Conservation (phyloP, 2,888 invertebrate species). For the Acanthosepion lycidas region DNA sequence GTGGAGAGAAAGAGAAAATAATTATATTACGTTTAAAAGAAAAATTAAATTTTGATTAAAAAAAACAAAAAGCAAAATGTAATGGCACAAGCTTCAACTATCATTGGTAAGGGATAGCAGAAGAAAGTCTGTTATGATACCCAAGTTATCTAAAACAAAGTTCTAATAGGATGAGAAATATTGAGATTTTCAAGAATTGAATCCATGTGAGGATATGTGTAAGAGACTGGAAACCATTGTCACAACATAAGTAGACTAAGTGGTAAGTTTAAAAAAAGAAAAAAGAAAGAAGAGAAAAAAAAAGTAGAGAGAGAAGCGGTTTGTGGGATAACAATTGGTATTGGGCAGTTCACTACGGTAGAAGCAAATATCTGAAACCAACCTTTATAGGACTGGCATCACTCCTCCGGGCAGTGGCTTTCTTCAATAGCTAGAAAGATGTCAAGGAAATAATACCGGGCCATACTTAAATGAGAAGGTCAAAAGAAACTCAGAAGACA, state of each 20-base stretch:
- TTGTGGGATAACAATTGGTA: constrained; percentile 22
- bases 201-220: neutral
- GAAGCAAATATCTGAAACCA: constrained; percentile 35
- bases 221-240: constrained; percentile 24
- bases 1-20: too few species aligned
- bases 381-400: constrained; percentile 45
- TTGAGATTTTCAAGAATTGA: neutral
- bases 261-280: neutral
- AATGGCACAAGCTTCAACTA: neutral
- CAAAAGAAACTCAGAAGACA: neutral
- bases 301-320: neutral
- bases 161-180: neutral
- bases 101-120: neutral
- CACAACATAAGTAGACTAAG: neutral
- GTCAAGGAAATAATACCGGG: neutral
- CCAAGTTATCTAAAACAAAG: neutral
- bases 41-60: too few species aligned
- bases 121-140: neutral
- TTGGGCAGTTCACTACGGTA: constrained; percentile 21
- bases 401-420: neutral
- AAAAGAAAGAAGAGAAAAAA: neutral
- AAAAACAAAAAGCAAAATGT: neutral
- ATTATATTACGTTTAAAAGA: too few species aligned
- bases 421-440: constrained; percentile 24
- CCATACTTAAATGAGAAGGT: neutral